phyloP scores from a whole-genome alignment of 2,797 vertebrate genomes.

The Syngnathus rostellatus region DNA sequence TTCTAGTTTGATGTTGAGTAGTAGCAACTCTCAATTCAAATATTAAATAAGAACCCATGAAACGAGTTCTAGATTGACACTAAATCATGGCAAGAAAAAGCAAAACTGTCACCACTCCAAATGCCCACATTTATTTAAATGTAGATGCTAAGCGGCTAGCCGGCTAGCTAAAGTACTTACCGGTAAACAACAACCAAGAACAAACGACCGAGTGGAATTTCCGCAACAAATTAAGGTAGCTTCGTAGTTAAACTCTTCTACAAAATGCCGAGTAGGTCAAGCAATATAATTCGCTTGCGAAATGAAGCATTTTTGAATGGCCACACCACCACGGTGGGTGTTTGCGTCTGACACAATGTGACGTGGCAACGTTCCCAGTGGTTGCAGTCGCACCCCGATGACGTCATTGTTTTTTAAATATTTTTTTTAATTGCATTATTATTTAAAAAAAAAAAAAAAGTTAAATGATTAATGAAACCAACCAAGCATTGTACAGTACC shows the following conservation, averaged over 20 bases:
- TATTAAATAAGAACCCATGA: not conserved
- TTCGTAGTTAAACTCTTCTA: not conserved
- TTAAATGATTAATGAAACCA: not conserved
- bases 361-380: conserved; percentile 47
- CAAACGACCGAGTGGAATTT: not conserved
- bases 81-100: not conserved
- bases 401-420: conserved; percentile 20
- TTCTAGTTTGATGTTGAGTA: not conserved
- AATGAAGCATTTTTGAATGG: conserved; percentile 3
- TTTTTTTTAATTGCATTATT: not conserved
- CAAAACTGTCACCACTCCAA: not conserved
- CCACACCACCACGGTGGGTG: not conserved
- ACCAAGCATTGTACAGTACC: not conserved
- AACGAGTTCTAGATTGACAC: not conserved
- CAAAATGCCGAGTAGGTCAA: not conserved
- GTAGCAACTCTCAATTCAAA: not conserved
- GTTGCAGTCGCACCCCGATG: conserved; percentile 18
- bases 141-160: not conserved
- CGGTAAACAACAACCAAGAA: conserved; percentile 7
- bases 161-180: conserved; percentile 29
- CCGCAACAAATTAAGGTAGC: not conserved
- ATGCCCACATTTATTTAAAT: not conserved
- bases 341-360: conserved; percentile 29
- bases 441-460: not conserved
- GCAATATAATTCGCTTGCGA: not conserved